Evolutionary conservation across 2,888 invertebrate species (phyloP).

Genomic region (Drosophila prostipennis): DNA sequence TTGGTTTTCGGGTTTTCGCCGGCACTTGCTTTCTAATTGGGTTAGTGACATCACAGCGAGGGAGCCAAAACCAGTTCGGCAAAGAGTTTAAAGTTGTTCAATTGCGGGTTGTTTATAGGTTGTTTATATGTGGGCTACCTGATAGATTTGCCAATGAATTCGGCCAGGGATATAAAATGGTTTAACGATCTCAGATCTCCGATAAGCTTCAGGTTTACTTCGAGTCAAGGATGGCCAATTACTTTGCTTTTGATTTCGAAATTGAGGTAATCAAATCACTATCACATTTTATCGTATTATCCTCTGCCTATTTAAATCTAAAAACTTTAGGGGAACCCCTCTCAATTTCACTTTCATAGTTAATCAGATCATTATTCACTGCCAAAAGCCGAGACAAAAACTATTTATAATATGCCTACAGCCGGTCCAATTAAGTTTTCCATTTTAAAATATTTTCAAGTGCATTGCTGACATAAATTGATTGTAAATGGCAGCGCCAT

Average conservation of each 20-base stretch:
- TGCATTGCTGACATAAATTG: conserved; percentile 48
- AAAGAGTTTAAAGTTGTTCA: conserved; percentile 10
- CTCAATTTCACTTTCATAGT: background rate
- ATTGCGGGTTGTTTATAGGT: conserved; percentile 4
- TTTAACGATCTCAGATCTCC: conserved; percentile 13
- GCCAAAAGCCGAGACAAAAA: background rate
- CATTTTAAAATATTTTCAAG: conserved; percentile 50
- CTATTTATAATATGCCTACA: background rate
- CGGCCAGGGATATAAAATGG: conserved; percentile 19
- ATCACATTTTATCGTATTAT: too few relatives aligned
- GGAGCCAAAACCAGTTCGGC: conserved; percentile 26
- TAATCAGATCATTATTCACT: conserved; percentile 8
- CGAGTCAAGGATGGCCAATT: conserved; percentile 34
- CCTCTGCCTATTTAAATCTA: too few relatives aligned
- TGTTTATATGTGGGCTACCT: conserved; percentile 14
- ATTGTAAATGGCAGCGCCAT: conserved; percentile 35
- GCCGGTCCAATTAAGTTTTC: conserved; percentile 17
- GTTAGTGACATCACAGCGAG: conserved; percentile 37
- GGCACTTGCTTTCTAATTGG: conserved; percentile 47
- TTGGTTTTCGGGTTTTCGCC: conserved; percentile 12
- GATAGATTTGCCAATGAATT: conserved; percentile 28
- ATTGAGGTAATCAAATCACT: background rate
- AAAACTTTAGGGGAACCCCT: background rate
- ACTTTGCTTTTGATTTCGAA: conserved; percentile 8
- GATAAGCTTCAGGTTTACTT: conserved; percentile 24